Percentiles rank a stretch among this genome's conserved stretches.
These are phyloP conservation scores for Dorcus hopei DNA, from an alignment of 2,888 invertebrate genomes.

Conservation along the genomic window DNA sequence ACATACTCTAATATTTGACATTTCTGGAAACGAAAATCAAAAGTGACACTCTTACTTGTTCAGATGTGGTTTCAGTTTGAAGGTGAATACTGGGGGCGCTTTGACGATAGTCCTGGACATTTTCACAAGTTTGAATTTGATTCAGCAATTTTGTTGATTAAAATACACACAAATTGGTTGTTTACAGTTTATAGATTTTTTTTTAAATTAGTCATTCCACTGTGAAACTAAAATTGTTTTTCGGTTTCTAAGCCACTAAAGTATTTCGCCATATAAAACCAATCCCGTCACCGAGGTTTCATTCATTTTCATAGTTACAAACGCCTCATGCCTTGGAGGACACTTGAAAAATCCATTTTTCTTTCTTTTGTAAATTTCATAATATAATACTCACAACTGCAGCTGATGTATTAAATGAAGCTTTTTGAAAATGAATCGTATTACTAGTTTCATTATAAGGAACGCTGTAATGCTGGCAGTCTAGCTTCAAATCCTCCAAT, in stretches of 20 bases:
- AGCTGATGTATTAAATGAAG: constrained; percentile 46
- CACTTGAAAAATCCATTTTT: constrained; percentile 20
- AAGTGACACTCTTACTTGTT: constrained; percentile 6
- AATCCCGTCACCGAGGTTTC: constrained; percentile 23
- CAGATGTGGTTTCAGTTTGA: constrained; percentile 7
- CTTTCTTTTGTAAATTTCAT: neutral
- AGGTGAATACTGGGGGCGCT: constrained; percentile 11
- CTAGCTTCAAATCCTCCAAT: constrained; percentile 44
- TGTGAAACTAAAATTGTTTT: constrained; percentile 8
- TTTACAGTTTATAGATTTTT: too few relatives aligned
- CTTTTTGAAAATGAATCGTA: constrained; percentile 46
- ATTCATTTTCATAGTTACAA: constrained; percentile 27
- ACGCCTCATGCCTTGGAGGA: constrained; percentile 22
- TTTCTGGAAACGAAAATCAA: too few relatives aligned
- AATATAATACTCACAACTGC: constrained; percentile 45
- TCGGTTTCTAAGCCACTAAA: constrained; percentile 4
- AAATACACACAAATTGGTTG: too few relatives aligned
- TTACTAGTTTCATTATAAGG: constrained; percentile 32
- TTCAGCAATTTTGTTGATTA: neutral
- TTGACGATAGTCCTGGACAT: constrained; percentile 17
- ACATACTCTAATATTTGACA: too few relatives aligned
- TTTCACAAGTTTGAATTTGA: constrained; percentile 2
- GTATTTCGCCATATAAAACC: constrained; percentile 25
- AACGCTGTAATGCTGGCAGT: constrained; percentile 56
- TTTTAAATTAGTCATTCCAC: neutral